Evolutionary conservation across 2,888 invertebrate genomes (phyloP).

Genomic region (Agrotis puta): DNA sequence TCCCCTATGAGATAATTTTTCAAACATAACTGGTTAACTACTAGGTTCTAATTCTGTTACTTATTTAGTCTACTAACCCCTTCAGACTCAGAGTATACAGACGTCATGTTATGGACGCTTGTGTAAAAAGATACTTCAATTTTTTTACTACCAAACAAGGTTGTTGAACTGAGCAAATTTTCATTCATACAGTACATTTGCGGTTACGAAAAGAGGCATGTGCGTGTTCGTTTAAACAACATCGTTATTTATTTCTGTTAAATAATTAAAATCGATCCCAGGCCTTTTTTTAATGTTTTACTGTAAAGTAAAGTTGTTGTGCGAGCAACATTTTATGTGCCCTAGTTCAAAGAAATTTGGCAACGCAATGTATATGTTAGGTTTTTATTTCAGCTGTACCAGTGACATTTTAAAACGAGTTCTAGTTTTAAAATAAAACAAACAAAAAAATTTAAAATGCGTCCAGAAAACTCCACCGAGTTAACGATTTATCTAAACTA

Average conservation of each 20-base stretch:
- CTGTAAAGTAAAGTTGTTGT: conserved; percentile 6
- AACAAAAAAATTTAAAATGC: conserved; percentile 8
- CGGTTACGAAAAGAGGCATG: not conserved
- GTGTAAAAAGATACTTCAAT: not conserved
- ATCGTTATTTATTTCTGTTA: not conserved
- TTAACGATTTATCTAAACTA: conserved; percentile 54
- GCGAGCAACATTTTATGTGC: conserved; percentile 5
- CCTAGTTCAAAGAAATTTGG: conserved; percentile 33
- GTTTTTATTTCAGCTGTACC: conserved; percentile 14
- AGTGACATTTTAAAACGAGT: conserved; percentile 20
- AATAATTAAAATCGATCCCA: conserved; percentile 8
- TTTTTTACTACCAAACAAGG: not conserved
- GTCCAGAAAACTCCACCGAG: conserved; percentile 26
- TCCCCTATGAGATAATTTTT: not conserved
- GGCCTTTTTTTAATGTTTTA: conserved; percentile 1
- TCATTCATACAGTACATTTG: not conserved
- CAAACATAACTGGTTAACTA: not conserved
- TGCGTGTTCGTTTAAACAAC: not conserved
- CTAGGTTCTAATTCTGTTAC: not conserved
- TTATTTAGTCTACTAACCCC: no score
- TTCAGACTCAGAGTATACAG: not conserved
- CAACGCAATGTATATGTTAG: conserved; percentile 22
- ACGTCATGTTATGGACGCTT: not conserved
- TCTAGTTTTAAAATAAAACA: conserved; percentile 28
- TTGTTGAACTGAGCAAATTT: not conserved